phyloP scores from a whole-genome alignment of 2,113 vertebrate species.

The Peromyscus maniculatus region DNA sequence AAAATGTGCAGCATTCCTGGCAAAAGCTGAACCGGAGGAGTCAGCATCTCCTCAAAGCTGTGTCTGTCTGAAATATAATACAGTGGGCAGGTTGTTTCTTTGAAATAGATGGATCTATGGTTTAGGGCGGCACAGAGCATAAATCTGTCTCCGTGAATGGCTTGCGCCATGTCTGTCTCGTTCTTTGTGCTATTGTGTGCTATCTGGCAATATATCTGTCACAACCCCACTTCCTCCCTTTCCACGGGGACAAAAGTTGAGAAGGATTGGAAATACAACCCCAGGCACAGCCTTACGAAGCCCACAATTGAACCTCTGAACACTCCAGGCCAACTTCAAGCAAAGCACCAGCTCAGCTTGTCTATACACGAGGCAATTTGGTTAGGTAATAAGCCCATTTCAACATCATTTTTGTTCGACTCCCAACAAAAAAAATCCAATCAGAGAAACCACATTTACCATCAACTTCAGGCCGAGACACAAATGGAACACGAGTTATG shows the following conservation, averaged over 20 bases:
- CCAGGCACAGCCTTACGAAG: conserved; percentile 69
- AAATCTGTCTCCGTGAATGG: conserved; percentile 65
- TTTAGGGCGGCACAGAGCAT: conserved; percentile 72
- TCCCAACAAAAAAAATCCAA: conserved; percentile 16
- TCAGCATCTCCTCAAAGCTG: conserved; percentile 49
- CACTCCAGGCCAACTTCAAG: conserved; percentile 65
- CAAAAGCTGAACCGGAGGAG: conserved; percentile 53
- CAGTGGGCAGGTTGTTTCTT: conserved; percentile 70
- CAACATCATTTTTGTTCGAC: conserved; percentile 39
- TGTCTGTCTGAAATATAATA: conserved; percentile 66
- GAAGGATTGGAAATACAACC: conserved; percentile 67
- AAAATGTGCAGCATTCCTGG: conserved; percentile 47
- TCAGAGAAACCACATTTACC: conserved; percentile 39
- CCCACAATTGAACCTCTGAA: conserved; percentile 62
- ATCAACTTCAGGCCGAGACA: conserved; percentile 56
- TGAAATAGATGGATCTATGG: conserved; percentile 72
- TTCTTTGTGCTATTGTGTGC: conserved; percentile 68
- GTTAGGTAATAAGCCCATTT: conserved; percentile 66
- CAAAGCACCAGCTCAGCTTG: conserved; percentile 6
- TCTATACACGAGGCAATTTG: conserved; percentile 42
- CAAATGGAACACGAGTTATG: conserved; percentile 28
- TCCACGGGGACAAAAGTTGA: conserved; percentile 77
- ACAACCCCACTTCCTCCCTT: conserved; percentile 77
- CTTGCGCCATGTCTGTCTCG: neutral
- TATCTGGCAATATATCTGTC: conserved; percentile 81